Base-by-base conservation (phyloP, 2,888 invertebrate genomes). In the Beris chalybata region DNA sequence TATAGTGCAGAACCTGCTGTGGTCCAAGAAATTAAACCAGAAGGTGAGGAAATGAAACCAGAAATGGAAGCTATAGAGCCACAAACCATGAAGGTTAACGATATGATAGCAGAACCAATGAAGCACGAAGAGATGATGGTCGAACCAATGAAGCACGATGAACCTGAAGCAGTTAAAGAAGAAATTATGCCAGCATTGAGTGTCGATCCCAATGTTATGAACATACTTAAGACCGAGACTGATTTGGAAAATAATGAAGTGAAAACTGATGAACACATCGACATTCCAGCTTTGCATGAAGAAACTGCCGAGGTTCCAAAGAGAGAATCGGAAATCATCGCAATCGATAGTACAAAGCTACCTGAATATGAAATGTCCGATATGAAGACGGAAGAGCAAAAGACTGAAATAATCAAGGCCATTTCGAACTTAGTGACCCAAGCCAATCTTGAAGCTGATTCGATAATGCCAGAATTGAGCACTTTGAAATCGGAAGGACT, bases 371-470 rank as follows among this genome's bases (percentile, higher is more conserved):
- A 61, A 52, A 38, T 13, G 56, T 30, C 58, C 12, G 31, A 15
- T 1, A 55, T 64, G 55, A 64, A 55, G 13, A 13, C 55, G 5
- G 64, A 64, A 12, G 56, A 56, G 9, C 64, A 64, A 38, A 55
- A 55, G 15, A 22, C 11, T 32, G 32, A 55, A 5, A 64, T 64
- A 9, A 55, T 55, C 32, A 55, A 64, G 32, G 29, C 56, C 9
- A 56, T 64, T 4, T 47, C 64, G 2, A 54, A 30, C 29, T n/a
- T 64, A 11, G 54, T 64, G 9, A 54, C 5, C n/a, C 50, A 52
- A 50, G 61, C 61, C 9, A 52, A 13, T 5, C 13, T 22, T 12
- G 50, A 38, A 13, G 56, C 44, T 56, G 44, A 43, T 22, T 38
- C 52, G 2, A 15, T 22, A 12, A 5, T 12, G 9, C 50, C 29